phyloP scores from a whole-genome alignment of 2,797 vertebrate species.

The Xenentodon cancila region DNA sequence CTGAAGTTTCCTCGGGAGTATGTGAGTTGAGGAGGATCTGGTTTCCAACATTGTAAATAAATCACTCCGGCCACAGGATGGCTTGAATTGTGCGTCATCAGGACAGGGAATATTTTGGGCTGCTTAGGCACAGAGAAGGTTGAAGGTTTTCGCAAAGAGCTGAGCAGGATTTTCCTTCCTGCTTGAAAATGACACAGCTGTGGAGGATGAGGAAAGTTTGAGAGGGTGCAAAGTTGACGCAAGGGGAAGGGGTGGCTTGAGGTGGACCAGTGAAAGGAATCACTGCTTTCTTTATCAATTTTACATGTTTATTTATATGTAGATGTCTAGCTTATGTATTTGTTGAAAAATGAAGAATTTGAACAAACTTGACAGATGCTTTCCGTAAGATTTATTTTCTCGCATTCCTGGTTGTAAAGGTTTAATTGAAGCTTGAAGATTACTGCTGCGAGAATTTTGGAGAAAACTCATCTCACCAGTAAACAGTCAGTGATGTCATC shows the following conservation, averaged over 20 bases:
- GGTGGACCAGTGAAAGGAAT: no score
- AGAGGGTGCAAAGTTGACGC: neutral
- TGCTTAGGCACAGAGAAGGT: constrained; percentile 38
- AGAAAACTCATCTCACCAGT: constrained; percentile 14
- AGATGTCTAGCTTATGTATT: no score
- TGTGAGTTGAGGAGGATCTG: constrained; percentile 23
- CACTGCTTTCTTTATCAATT: no score
- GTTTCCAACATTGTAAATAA: constrained; percentile 40
- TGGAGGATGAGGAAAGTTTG: constrained; percentile 31
- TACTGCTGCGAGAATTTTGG: neutral
- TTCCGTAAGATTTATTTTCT: neutral
- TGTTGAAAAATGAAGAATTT: neutral
- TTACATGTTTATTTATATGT: constrained; percentile 5
- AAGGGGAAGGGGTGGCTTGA: no score
- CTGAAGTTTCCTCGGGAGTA: constrained; percentile 55
- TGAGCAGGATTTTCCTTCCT: constrained; percentile 55
- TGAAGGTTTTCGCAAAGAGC: constrained; percentile 45
- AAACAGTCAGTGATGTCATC: constrained; percentile 7
- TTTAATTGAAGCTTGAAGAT: neutral
- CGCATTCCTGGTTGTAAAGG: accelerated
- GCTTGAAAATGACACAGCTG: constrained; percentile 26
- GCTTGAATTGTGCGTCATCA: constrained; percentile 50
- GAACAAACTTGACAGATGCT: neutral
- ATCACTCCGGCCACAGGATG: constrained; percentile 23
- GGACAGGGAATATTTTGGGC: constrained; percentile 55